phyloP scores from a whole-genome alignment of 1,140 invertebrate species.

The Hyles vespertilio region DNA sequence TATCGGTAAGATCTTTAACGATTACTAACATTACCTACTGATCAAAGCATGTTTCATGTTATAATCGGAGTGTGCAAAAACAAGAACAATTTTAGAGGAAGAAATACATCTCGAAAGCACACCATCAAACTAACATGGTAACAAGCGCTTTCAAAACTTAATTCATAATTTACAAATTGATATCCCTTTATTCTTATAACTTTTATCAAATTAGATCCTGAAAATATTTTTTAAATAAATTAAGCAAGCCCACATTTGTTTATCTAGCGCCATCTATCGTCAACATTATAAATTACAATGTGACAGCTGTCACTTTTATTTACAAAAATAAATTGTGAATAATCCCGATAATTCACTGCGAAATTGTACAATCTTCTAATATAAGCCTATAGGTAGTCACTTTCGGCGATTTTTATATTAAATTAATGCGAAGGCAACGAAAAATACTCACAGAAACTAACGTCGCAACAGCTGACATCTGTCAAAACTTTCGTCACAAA shows the following conservation, averaged over 20 bases:
- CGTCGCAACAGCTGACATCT: conserved; percentile 56
- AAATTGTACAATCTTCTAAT: background rate
- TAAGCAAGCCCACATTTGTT: background rate
- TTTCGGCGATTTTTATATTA: no score
- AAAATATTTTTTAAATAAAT: background rate
- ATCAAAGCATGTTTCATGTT: no score
- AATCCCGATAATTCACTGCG: conserved; percentile 2
- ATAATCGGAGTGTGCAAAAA: no score
- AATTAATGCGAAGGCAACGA: conserved; percentile 2
- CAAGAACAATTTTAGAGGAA: no score
- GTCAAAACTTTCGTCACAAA: conserved; percentile 71
- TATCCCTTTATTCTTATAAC: no score
- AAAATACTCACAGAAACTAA: conserved; percentile 33
- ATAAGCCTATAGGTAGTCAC: background rate
- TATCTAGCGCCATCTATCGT: conserved; percentile 19
- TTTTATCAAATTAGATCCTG: background rate
- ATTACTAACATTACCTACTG: no score
- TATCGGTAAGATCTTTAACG: no score
- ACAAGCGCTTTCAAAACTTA: no score
- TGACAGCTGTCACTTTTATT: conserved; percentile 16
- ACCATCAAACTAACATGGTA: no score
- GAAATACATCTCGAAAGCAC: no score
- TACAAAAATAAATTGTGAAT: conserved; percentile 11
- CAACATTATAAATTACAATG: background rate
- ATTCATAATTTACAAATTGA: no score